A percentile compares a stretch with the other conserved stretches of the same genome.
phyloP scores from a whole-genome alignment of 2,888 invertebrate species.

The Cryptus armator region DNA sequence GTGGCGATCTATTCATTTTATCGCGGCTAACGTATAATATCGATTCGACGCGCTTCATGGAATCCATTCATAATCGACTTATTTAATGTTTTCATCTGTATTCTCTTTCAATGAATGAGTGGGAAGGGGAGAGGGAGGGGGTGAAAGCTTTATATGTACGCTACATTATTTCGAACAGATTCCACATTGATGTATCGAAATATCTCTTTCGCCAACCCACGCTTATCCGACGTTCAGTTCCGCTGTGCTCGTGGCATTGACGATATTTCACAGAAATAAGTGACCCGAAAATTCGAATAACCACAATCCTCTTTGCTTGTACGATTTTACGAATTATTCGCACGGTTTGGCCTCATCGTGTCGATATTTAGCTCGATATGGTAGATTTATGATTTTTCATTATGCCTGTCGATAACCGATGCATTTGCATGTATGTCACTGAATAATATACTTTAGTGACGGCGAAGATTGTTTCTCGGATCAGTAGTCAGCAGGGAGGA shows the following conservation, averaged over 20 bases:
- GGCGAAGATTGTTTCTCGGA: background rate
- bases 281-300: background rate
- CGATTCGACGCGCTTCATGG: conserved; percentile 3
- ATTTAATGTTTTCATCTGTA: background rate
- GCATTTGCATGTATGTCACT: background rate
- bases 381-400: background rate
- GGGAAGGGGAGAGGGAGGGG: no score
- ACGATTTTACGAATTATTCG: conserved; percentile 1
- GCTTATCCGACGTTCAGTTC: background rate
- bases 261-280: background rate
- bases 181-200: background rate
- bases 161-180: background rate
- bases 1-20: background rate
- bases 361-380: background rate
- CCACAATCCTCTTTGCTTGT: background rate
- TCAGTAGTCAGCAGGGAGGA: no score
- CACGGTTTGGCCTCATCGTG: background rate
- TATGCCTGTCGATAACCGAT: background rate
- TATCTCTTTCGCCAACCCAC: background rate
- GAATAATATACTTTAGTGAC: background rate
- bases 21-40: background rate
- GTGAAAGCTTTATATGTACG: background rate
- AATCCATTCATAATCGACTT: conserved; percentile 18
- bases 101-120: background rate
- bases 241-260: background rate